Evolutionary conservation across 1,140 invertebrate species (phyloP), one percentile per base, ranked within the genome.

Genomic region (Trachymyrmex cornetzi): DNA sequence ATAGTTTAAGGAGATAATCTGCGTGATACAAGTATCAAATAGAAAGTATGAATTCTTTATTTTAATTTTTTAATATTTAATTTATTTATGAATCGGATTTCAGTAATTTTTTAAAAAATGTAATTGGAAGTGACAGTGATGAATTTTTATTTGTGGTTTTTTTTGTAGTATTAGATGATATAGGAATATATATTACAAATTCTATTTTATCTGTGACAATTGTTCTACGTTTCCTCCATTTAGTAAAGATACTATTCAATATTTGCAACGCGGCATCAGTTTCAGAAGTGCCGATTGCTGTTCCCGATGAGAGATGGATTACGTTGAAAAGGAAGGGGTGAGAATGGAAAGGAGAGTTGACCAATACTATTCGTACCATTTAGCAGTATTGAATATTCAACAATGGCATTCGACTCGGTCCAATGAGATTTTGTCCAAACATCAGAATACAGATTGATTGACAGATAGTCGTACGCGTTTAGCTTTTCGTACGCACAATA

Each of bases 381-480:
- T 87, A 57, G 11, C n/a, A 55, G 48, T 72, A 81, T 74, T 87
- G 85, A 88, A 87, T 88, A 88, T 88, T 87, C 87, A 87, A 67
- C 71, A 88, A 81, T 71, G 38, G 19, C 34, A 66, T 19, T 27
- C 59, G 34, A 67, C 50, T 61, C 24, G 53, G 81, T 67, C 19
- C 79, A 71, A 61, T 69, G 50, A 57, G 53, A 64, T 84, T 64
- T 71, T 7, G 79, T 63, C 24, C 66, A 77, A 59, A 72, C 61
- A 69, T 53, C 55, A 48, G 30, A 61, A 30, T 67, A 63, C 30
- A 24, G 64, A 69, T 74, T 74, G 66, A 77, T 72, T 50, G 77
- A 82, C 24, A 50, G 0, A 27, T 53, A 50, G 63, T 75, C 27
- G 48, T 24, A 66, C 16, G 30, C 59, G 24, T 34, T 50, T 24